Conservation (phyloP, 2,888 invertebrate species). For the Bruchidius siliquastri region DNA sequence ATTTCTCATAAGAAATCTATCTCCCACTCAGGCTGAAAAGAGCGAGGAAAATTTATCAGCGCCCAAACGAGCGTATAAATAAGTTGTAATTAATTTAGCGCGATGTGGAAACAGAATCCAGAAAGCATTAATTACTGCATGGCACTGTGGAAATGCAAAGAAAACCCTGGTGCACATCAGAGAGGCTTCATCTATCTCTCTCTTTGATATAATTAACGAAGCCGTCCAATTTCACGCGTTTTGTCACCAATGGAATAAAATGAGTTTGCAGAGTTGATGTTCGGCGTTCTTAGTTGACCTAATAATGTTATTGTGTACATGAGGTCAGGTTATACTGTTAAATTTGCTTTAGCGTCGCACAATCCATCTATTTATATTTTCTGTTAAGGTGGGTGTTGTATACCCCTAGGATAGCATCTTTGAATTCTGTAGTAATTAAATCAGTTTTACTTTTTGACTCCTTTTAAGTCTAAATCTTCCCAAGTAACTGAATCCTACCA, state of each 20-base stretch:
- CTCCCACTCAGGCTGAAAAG: background rate
- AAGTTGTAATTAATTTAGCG: background rate
- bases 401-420: no score
- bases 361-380: no score
- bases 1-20: background rate
- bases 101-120: background rate
- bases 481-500: no score
- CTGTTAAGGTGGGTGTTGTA: no score
- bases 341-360: no score
- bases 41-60: background rate
- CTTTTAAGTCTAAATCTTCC: no score
- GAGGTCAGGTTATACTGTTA: no score
- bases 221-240: background rate
- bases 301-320: no score
- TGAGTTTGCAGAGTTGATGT: background rate
- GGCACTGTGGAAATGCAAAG: background rate
- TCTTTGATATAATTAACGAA: background rate
- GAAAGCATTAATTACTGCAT: background rate
- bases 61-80: background rate
- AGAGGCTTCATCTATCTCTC: no score
- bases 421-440: no score
- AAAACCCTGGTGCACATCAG: background rate
- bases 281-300: background rate
- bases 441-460: no score
- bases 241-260: background rate